A percentile compares a stretch with the other conserved stretches of the same genome.
phyloP scores from a whole-genome alignment of 2,888 invertebrate genomes.

The Nemapogon koenigi region DNA sequence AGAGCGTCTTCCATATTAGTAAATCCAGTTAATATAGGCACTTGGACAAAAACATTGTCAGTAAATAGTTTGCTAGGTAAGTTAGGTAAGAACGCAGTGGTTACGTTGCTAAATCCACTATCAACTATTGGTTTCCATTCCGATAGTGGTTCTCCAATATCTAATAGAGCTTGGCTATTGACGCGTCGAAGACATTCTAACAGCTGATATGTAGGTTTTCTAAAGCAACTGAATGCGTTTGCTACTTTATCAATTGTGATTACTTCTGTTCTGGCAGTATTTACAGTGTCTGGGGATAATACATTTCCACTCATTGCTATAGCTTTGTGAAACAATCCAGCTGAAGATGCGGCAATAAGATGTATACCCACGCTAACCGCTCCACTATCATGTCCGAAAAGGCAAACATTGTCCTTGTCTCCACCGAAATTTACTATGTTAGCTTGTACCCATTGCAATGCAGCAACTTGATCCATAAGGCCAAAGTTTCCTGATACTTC shows the following conservation, averaged over 20 bases:
- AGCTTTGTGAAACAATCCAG: constrained; percentile 74
- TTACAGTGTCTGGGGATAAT: constrained; percentile 67
- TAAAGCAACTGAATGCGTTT: constrained; percentile 71
- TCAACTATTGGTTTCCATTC: constrained; percentile 84
- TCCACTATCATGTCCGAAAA: constrained; percentile 83
- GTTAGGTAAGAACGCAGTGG: constrained; percentile 71
- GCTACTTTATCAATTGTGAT: constrained; percentile 70
- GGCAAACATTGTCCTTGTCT: constrained; percentile 74
- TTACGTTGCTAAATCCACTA: constrained; percentile 69
- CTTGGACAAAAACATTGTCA: constrained; percentile 67
- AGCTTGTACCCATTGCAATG: constrained; percentile 78
- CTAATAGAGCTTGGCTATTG: constrained; percentile 65
- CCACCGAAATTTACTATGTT: constrained; percentile 80
- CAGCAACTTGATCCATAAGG: constrained; percentile 81
- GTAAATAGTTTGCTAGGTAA: constrained; percentile 69
- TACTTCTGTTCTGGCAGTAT: constrained; percentile 67
- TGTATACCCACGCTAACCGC: constrained; percentile 81
- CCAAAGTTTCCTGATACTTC: constrained; percentile 83
- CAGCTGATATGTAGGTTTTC: constrained; percentile 70
- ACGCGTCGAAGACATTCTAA: constrained; percentile 74
- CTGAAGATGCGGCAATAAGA: constrained; percentile 70
- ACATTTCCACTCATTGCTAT: constrained; percentile 85
- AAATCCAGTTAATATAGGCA: constrained; percentile 78
- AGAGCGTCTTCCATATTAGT: constrained; percentile 84
- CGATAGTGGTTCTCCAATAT: constrained; percentile 64